Evolutionary conservation across 2,888 invertebrate genomes (phyloP), one percentile per base, ranked within the genome.

Genomic region (Dendrolimus pini): DNA sequence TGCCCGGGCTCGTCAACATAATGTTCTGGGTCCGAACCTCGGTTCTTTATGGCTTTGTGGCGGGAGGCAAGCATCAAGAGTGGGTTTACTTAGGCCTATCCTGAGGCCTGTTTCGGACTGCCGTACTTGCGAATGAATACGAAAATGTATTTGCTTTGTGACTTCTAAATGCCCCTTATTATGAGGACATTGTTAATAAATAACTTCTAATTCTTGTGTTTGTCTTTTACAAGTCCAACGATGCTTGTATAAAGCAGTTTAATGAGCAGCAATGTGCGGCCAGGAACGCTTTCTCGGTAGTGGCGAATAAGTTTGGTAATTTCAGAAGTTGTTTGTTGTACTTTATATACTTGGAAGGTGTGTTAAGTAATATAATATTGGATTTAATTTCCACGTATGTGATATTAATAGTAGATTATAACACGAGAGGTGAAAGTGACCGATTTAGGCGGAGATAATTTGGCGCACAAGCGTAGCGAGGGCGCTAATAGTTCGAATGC

Each of bases 71-170:
- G 74, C 71, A 71, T 65, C 74, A 71, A 64, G 67, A 73, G 72
- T 68, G 65, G 80, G 87, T 89, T 89, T 89, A 79, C 83, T 84
- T 85, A 89, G 90, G 86, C 69, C 72, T 68, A 70, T 77, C 83
- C 85, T 68, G 69, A 68, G 82, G 83, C 80, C 71, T 77, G 75
- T 80, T 82, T 80, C 74, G 72, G 78, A 74, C 78, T 74, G 74
- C 71, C 76, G 75, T 79, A 78, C 80, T 81, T 76, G 74, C 73
- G 71, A 84, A 85, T 83, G 83, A 86, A 85, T 82, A 80, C 72
- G 76, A 74, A 75, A 78, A 77, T 72, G 74, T 86, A 85, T 89
- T 87, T 89, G 76, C 80, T 78, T 81, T 85, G 81, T 83, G 83
- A 84, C 80, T 89, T 79, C 79, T 78, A 80, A 88, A 86, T 87